A percentile compares a stretch with the other conserved stretches of the same genome.
phyloP scores from a whole-genome alignment of 2,113 vertebrate species.

The Ifrita kowaldi region DNA sequence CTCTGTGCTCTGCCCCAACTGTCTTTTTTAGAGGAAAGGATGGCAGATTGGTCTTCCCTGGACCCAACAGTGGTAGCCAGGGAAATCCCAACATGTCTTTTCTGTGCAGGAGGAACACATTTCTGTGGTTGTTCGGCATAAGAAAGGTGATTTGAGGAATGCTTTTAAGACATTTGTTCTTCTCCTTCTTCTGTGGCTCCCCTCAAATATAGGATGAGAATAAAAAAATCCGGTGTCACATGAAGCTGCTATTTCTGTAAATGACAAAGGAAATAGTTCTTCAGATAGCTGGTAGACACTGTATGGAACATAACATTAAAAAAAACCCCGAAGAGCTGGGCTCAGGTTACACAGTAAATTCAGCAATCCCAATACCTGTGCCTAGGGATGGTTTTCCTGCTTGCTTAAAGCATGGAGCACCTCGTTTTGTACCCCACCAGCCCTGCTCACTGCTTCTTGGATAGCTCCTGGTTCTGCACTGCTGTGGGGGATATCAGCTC shows the following conservation, averaged over 20 bases:
- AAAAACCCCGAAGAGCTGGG: not conserved
- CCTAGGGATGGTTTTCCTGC: not conserved
- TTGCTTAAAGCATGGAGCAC: not conserved
- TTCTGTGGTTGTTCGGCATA: not conserved
- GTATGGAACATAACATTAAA: not conserved
- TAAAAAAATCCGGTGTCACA: not conserved
- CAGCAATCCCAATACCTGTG: accelerated
- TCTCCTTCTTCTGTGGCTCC: not conserved
- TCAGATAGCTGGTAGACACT: not conserved
- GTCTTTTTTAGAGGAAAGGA: not conserved
- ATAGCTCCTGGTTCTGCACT: not conserved
- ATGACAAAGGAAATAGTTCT: not conserved
- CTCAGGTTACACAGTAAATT: not conserved
- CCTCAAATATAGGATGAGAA: not conserved
- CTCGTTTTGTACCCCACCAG: not conserved
- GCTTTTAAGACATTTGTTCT: not conserved
- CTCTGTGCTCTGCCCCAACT: not conserved
- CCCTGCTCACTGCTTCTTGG: not conserved
- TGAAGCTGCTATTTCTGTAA: not conserved
- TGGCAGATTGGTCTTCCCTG: not conserved
- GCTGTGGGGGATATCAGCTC: too few relatives aligned
- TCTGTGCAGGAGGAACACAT: not conserved
- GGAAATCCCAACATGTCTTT: not conserved
- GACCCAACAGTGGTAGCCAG: too few relatives aligned
- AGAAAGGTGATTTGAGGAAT: not conserved